Evolutionary conservation across 23 tunicate species (phyloP).

Genomic region (Diplosoma virens): DNA sequence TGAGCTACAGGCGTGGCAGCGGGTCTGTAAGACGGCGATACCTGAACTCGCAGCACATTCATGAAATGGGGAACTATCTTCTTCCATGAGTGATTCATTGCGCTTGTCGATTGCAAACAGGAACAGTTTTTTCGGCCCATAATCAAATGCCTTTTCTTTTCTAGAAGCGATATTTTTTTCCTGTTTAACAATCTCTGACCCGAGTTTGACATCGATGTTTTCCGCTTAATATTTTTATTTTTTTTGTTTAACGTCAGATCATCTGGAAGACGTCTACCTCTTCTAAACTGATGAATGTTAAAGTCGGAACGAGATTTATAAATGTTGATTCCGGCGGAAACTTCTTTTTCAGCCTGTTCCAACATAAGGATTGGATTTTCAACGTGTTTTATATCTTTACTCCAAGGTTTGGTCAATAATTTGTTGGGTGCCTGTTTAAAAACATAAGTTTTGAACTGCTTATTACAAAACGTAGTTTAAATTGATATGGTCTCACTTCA

Average conservation of each 20-base stretch:
- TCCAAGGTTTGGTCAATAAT: conserved; percentile 36
- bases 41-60: conserved; percentile 31
- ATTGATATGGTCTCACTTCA: too few species aligned
- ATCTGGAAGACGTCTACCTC: conserved; percentile 13
- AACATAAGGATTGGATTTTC: conserved; percentile 23
- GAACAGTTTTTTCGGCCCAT: background rate
- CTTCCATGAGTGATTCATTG: conserved; percentile 39
- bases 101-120: background rate
- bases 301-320: conserved; percentile 45
- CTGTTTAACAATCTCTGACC: background rate
- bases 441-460: background rate
- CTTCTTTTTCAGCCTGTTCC: conserved; percentile 19
- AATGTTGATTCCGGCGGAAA: conserved; percentile 6
- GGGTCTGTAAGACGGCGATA: conserved; percentile 54
- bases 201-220: background rate
- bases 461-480: too few species aligned
- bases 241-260: background rate
- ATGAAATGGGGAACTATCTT: conserved; percentile 22
- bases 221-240: background rate
- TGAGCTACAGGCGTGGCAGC: conserved; percentile 41
- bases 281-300: conserved; percentile 61
- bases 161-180: background rate
- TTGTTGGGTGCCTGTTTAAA: conserved; percentile 14
- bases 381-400: conserved; percentile 12
- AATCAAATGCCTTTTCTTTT: background rate